Evolutionary conservation across 2,888 invertebrate genomes (phyloP), one percentile per base, ranked within the genome.

Genomic region (Proisotoma minuta): DNA sequence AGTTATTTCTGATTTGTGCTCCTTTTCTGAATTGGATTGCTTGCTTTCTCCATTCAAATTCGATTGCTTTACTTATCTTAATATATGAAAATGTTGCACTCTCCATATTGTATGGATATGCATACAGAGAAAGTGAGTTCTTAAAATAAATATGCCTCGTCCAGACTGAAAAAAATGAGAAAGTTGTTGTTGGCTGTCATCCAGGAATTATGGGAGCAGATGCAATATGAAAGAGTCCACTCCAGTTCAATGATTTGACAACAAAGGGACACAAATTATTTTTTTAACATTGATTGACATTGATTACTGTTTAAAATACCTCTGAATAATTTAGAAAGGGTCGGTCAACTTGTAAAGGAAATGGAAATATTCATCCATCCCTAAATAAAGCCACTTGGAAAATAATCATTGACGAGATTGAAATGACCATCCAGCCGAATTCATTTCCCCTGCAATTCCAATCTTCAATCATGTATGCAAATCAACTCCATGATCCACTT

Each of bases 391-490:
- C 18, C 43, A n/a, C 10, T n/a, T 4, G 43, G 20, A 43, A 43
- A 43, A 43, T 43, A 43, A 43, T 43, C 43, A 43, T 20, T 20
- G 18, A 12, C 43, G 20, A 43, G 43, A 15, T 4, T n/a, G 18
- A 43, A 43, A 20, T n/a, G 20, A 43, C 43, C 43, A 8, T 34
- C 34, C 34, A 34, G 8, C 8, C 34, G 43, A 43, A 43, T 15
- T 34, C 15, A 10, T 34, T 15, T 10, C 34, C 34, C 34, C 8
- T n/a, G 15, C 43, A 43, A n/a, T 18, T 43, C 20, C 5, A n/a
- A 43, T 43, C 18, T 15, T n/a, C 43, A 43, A 43, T 43, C 43
- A 43, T 43, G 43, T 43, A 43, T 43, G 43, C 43, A 43, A 43
- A 43, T 43, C 18, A 15, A 10, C 10, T 43, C 43, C 43, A 43